phyloP scores from a whole-genome alignment of 2,888 invertebrate genomes.

The Thereva nobilitata region DNA sequence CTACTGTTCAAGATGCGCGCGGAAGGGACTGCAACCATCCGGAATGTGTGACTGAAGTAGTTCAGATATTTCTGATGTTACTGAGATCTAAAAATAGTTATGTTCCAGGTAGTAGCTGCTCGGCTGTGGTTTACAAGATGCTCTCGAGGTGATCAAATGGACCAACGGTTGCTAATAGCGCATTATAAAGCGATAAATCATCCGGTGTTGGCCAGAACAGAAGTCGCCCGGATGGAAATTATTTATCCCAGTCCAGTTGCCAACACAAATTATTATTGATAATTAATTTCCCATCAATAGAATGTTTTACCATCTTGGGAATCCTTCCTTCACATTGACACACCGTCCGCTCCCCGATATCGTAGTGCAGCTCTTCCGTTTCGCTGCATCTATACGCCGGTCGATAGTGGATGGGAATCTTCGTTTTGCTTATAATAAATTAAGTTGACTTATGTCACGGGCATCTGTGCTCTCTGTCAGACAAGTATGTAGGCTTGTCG shows the following conservation, averaged over 20 bases:
- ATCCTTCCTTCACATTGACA: constrained; percentile 25
- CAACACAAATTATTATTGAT: constrained; percentile 27
- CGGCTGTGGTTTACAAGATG: constrained; percentile 1
- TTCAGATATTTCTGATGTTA: no score
- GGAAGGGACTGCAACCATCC: no score
- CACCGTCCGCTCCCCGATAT: constrained; percentile 3
- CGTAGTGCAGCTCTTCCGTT: background rate
- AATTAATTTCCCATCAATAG: constrained; percentile 32
- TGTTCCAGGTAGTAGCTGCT: background rate
- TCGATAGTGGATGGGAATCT: constrained; percentile 7
- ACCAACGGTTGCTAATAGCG: constrained; percentile 23
- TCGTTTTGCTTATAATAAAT: constrained; percentile 34
- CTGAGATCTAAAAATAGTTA: background rate
- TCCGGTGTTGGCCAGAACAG: constrained; percentile 17
- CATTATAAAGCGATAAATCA: constrained; percentile 33
- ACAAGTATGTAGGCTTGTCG: constrained; percentile 32
- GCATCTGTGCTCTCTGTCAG: constrained; percentile 34
- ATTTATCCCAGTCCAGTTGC: constrained; percentile 3
- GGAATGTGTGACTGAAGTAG: no score
- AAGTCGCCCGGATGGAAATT: constrained; percentile 24
- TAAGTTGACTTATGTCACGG: constrained; percentile 40
- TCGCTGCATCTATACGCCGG: constrained; percentile 20
- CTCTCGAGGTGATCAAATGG: background rate
- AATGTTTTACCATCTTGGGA: constrained; percentile 15
- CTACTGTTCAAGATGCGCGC: no score